Evolutionary conservation across 2,888 invertebrate genomes (phyloP).

Genomic region (Cheilosia impressa): DNA sequence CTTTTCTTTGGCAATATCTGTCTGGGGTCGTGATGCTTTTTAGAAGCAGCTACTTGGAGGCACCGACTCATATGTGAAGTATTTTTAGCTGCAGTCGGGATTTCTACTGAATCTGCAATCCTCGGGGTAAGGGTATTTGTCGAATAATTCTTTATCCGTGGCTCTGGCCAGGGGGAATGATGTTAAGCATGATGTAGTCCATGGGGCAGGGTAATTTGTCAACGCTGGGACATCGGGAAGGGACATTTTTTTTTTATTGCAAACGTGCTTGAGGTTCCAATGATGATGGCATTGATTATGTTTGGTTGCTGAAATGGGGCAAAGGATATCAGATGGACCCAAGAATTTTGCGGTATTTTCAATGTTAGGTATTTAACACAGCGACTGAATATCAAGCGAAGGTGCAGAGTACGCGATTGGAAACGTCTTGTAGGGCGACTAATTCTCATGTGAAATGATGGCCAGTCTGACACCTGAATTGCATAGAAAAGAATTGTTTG

Average conservation of each 20-base stretch:
- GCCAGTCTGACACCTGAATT: too few species aligned
- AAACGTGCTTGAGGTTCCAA: not conserved
- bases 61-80: slow-evolving; percentile 24
- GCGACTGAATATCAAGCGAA: too few species aligned
- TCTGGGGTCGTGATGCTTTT: slow-evolving; percentile 35
- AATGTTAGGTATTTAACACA: too few species aligned
- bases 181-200: not conserved
- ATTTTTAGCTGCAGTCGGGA: slow-evolving; percentile 41
- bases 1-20: slow-evolving; percentile 71
- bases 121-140: not conserved
- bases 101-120: slow-evolving; percentile 1
- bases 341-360: too few species aligned
- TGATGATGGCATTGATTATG: not conserved
- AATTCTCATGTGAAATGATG: too few species aligned
- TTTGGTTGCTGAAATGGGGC: not conserved
- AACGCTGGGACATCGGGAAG: not conserved
- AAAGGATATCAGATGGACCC: too few species aligned
- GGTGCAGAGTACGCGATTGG: too few species aligned
- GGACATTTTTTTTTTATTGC: not conserved
- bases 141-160: not conserved
- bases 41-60: slow-evolving; percentile 24
- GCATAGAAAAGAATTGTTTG: too few species aligned
- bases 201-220: not conserved
- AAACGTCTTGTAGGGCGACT: too few species aligned
- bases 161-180: not conserved